A percentile compares a stretch with the other conserved stretches of the same genome.
These are phyloP conservation scores for Molossus molossus DNA, from an alignment of 2,797 vertebrate species.

Conservation along the genomic window DNA sequence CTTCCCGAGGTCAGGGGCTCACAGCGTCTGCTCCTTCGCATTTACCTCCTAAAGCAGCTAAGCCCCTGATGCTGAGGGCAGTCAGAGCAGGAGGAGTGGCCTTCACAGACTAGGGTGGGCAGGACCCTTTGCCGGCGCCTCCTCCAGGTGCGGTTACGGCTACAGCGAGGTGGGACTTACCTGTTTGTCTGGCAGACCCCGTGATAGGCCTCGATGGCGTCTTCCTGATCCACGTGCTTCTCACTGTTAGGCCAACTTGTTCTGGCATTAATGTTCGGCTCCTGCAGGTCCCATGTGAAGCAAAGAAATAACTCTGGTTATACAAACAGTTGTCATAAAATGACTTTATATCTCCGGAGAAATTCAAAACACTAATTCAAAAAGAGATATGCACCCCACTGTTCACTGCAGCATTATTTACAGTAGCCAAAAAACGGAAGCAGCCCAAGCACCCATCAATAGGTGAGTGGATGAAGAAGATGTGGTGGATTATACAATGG, in stretches of 20 bases:
- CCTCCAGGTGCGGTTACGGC: neutral
- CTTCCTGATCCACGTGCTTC: conserved; percentile 91
- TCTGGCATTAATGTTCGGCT: conserved; percentile 72
- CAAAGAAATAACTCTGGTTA: neutral
- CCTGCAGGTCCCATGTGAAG: conserved; percentile 81
- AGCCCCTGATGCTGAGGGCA: neutral
- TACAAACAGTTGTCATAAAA: neutral
- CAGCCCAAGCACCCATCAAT: neutral
- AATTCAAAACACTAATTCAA: neutral
- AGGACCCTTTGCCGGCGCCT: rapidly evolving
- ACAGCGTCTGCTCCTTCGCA: neutral
- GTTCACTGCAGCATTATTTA: neutral
- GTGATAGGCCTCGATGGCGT: conserved; percentile 91
- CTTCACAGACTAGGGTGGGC: rapidly evolving
- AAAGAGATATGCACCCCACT: neutral
- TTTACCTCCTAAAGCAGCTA: neutral
- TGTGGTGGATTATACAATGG: rapidly evolving
- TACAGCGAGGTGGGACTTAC: conserved; percentile 87
- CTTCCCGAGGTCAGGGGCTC: neutral
- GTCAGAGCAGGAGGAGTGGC: neutral
- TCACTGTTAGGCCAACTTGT: conserved; percentile 91
- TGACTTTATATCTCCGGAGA: neutral
- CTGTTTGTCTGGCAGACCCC: conserved; percentile 94
- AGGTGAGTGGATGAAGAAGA: neutral
- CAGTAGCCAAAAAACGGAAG: no score